phyloP scores from a whole-genome alignment of 37 sponge, comb jelly and placozoan species.

The Cliona cf. orientalis region DNA sequence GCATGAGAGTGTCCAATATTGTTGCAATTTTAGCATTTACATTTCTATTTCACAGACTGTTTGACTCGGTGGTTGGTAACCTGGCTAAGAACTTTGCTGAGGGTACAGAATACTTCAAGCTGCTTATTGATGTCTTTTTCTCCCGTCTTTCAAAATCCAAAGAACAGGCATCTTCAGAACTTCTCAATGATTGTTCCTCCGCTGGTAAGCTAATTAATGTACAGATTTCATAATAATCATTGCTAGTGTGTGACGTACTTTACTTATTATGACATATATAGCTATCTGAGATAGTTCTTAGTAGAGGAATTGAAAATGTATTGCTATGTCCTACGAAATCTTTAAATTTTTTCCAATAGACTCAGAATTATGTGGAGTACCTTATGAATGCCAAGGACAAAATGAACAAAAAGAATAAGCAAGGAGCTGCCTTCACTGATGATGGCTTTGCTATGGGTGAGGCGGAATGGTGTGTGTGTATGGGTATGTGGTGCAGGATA shows the following conservation, averaged over 20 bases:
- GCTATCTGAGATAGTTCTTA: no score
- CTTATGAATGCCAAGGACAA: constrained; percentile 95
- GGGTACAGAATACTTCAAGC: constrained; percentile 98
- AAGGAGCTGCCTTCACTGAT: constrained; percentile 98
- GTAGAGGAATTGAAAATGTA: no score
- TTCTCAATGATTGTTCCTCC: constrained; percentile 98
- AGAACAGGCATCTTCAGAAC: constrained; percentile 93
- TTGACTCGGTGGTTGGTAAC: constrained; percentile 87
- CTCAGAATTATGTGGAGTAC: constrained; percentile 95
- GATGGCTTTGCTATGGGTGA: constrained; percentile 99
- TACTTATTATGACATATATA: no score
- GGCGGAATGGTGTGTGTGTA: no score
- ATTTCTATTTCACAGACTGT: constrained; percentile 27
- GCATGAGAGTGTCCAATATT: no score
- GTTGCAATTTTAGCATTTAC: not conserved
- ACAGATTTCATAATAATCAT: no score
- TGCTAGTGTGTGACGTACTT: no score
- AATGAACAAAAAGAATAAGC: constrained; percentile 95
- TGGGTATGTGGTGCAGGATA: no score
- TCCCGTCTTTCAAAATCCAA: constrained; percentile 80
- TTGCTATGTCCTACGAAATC: no score
- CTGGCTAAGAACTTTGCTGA: constrained; percentile 95
- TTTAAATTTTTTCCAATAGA: constrained; percentile 47
- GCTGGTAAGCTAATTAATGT: constrained; percentile 53
- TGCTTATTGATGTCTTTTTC: no score